These are phyloP conservation scores for Trichoplax adhaerens DNA, from an alignment of 37 sponge, comb jelly and placozoan genomes.

Conservation along the genomic window DNA sequence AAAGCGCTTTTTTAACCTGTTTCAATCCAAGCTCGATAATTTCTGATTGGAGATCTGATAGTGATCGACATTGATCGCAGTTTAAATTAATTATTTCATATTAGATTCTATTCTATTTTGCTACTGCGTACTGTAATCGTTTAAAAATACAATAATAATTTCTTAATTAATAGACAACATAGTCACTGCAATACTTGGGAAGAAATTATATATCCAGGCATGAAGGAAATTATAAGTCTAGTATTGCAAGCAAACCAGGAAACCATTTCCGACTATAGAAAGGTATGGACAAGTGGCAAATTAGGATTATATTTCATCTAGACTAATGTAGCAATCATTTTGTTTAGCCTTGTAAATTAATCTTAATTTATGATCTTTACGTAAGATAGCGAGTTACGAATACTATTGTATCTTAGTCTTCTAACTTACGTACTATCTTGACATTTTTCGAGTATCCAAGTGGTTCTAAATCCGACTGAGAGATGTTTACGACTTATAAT, in stretches of 20 bases:
- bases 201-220: conserved; percentile 58
- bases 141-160: background rate
- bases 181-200: conserved; percentile 43
- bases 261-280: conserved; percentile 33
- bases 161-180: conserved; percentile 11
- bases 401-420: no score
- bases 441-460: no score
- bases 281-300: conserved; percentile 8
- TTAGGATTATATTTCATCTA: no score
- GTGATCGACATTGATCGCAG: background rate
- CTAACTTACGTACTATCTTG: no score
- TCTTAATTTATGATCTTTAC: no score
- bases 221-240: conserved; percentile 55
- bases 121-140: background rate
- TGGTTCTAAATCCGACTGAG: no score
- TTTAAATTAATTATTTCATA: background rate
- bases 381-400: no score
- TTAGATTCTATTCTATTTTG: conserved; percentile 3
- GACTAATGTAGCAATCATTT: no score
- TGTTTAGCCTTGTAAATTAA: no score
- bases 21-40: background rate
- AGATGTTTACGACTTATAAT: no score
- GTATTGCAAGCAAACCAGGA: conserved; percentile 68
- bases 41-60: conserved; percentile 1
- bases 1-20: background rate